A percentile compares a stretch with the other conserved stretches of the same genome.
Evolutionary conservation across 2,888 invertebrate species (phyloP).

Genomic region (Thalpophila matura): DNA sequence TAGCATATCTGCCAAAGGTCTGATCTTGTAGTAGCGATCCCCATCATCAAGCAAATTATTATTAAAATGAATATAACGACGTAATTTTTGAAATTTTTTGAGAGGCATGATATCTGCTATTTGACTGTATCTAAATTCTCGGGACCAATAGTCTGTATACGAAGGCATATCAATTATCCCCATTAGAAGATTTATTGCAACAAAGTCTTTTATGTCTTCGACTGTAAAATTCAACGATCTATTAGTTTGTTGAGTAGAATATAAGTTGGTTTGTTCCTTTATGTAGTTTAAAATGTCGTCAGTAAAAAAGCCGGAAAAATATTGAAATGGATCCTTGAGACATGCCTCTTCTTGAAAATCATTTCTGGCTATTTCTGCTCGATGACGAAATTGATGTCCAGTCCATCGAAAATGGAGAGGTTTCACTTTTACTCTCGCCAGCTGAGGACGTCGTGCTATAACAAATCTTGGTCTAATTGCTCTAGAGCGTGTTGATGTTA

Average conservation of each 20-base stretch:
- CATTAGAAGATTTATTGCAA: constrained; percentile 10
- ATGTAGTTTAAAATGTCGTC: constrained; percentile 4
- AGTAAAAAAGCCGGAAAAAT: constrained; percentile 10
- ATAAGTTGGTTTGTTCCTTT: constrained; percentile 6
- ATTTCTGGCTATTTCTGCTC: neutral
- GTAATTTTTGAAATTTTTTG: neutral
- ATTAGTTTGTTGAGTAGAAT: constrained; percentile 1
- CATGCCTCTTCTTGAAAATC: neutral
- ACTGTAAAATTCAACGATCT: no score
- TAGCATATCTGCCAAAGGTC: no score
- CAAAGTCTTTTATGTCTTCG: constrained; percentile 5
- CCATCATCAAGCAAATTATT: constrained; percentile 12
- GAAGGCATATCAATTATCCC: constrained; percentile 6
- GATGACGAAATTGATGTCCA: no score
- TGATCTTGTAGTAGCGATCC: constrained; percentile 11
- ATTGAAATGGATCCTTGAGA: constrained; percentile 2
- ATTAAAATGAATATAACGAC: constrained; percentile 1
- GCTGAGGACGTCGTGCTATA: neutral
- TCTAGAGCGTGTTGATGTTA: constrained; percentile 2
- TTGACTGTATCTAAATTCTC: no score
- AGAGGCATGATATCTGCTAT: constrained; percentile 3
- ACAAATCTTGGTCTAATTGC: neutral
- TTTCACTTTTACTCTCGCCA: neutral
- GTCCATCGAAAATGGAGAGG: neutral
- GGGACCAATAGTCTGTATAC: no score